Conservation (phyloP, 2,113 vertebrate genomes). For the Cochlearius cochlearius region DNA sequence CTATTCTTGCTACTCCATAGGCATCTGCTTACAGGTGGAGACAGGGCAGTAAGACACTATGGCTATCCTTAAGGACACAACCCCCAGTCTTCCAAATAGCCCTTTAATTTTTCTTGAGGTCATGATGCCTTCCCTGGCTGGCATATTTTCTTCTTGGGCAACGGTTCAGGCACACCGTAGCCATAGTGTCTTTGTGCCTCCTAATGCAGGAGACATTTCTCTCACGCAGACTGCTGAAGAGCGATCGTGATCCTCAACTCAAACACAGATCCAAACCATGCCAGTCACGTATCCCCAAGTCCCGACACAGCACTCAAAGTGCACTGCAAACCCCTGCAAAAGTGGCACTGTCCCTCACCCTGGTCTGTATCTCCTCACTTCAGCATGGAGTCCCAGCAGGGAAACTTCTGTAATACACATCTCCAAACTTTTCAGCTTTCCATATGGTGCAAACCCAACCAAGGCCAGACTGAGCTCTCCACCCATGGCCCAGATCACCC, state of each 20-base stretch:
- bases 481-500: rapidly evolving
- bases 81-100: not conserved
- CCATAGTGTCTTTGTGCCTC: not conserved
- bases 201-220: not conserved
- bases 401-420: not conserved
- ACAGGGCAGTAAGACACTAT: not conserved
- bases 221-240: not conserved
- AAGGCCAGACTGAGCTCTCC: not conserved
- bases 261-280: not conserved
- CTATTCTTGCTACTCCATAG: not conserved
- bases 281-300: not conserved
- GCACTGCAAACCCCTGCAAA: not conserved
- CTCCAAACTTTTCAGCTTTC: not conserved
- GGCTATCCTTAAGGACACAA: not conserved
- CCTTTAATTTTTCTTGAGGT: not conserved
- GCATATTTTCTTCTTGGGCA: not conserved
- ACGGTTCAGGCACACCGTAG: not conserved
- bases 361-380: not conserved
- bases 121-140: not conserved
- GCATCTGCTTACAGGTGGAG: not conserved
- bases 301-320: not conserved
- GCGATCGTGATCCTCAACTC: not conserved
- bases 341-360: rapidly evolving
- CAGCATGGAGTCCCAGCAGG: not conserved
- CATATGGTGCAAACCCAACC: not conserved